phyloP scores from a whole-genome alignment of 37 sponge, comb jelly and placozoan species.

The Geodia barretti region DNA sequence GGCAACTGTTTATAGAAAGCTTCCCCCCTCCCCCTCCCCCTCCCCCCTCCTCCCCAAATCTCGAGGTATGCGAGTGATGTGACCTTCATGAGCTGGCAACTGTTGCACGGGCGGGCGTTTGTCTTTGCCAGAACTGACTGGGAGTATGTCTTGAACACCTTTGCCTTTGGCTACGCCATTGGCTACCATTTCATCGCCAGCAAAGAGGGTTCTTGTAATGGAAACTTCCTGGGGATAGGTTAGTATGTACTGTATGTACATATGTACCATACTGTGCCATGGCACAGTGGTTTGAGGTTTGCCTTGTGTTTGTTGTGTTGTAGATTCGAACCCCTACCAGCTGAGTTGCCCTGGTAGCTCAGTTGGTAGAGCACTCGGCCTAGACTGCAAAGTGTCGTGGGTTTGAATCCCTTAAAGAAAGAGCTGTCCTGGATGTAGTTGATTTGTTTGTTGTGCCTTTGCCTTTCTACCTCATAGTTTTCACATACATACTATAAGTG shows the following conservation, averaged over 20 bases:
- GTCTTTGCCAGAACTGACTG: slow-evolving; percentile 69
- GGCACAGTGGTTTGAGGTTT: neutral
- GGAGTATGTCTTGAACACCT: slow-evolving; percentile 74
- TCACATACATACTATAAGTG: too few species aligned
- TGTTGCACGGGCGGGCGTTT: slow-evolving; percentile 42
- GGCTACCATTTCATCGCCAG: slow-evolving; percentile 55
- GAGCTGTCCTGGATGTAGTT: too few species aligned
- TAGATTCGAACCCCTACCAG: neutral
- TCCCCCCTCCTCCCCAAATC: neutral
- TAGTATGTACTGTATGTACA: neutral
- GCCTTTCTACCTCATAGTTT: too few species aligned
- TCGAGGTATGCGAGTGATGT: slow-evolving; percentile 44
- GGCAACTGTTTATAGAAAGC: too few species aligned
- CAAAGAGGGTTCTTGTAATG: slow-evolving; percentile 47
- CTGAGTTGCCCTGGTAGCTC: neutral
- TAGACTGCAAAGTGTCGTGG: too few species aligned
- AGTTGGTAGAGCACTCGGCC: too few species aligned
- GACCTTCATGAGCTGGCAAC: slow-evolving; percentile 40
- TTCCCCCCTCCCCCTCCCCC: too few species aligned
- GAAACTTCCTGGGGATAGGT: slow-evolving; percentile 64
- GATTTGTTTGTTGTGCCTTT: too few species aligned
- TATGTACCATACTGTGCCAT: neutral
- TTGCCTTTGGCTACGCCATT: slow-evolving; percentile 62
- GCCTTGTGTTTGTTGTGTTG: too few species aligned
- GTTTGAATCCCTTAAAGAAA: too few species aligned